Base-by-base conservation (phyloP, 2,797 vertebrate genomes). In the Xyrichtys novacula region DNA sequence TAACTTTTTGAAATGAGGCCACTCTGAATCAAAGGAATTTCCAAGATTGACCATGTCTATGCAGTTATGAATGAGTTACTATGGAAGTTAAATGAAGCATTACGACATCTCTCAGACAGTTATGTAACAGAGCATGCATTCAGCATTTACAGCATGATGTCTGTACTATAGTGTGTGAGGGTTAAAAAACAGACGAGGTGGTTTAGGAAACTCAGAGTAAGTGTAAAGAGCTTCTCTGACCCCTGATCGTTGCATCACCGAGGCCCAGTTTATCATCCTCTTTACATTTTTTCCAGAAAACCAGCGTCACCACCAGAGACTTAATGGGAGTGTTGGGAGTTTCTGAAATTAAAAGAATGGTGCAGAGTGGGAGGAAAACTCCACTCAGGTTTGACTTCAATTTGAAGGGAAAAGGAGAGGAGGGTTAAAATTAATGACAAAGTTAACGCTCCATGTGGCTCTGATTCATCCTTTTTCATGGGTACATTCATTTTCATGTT, bases 391-490 rank as follows among this genome's bases (percentile, higher is more conserved):
- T 60, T 55, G 34, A 39, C 59, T 43, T 29, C 40, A 65, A 44
- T 32, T 43, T 55, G n/a, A 53, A 43, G 22, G 40, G 63, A 52
- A 9, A 58, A 47, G 49, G 23, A 70, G 49, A 64, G 47, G 26
- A 58, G 29, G 26, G 71, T 66, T 58, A 28, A 63, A 68, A 42
- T n/a, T 52, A 60, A 50, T 50, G 22, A 50, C 63, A 15, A 44
- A 50, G 28, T 43, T 22, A 31, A 47, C 42, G 48, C 14, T 64
- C 46, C 7, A 19, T 6, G 2, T 6, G 42, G 42, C 31, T 52
- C 15, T 10, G 36, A 46, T 48, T 43, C 31, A 42, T 3, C 3
- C 11, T 20, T 8, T 42, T 48, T 38, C n/a, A n/a, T 50, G 23
- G 0, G 23, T 29, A n/a, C n/a, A n/a, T n/a, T n/a, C n/a, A n/a